Evolutionary conservation across 2,113 vertebrate species (phyloP).

Genomic region (Dendropsophus ebraccatus): DNA sequence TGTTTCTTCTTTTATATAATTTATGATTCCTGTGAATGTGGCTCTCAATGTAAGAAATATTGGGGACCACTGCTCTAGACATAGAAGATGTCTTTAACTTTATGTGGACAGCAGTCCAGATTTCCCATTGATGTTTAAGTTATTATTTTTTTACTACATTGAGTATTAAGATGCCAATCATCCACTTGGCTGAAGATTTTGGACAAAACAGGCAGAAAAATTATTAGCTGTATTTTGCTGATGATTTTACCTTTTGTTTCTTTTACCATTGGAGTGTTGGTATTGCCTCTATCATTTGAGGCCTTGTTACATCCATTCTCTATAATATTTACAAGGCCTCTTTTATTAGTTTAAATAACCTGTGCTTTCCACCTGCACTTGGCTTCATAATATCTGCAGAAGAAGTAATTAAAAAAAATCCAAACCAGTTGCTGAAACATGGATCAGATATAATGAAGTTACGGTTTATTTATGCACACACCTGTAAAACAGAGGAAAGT

Average conservation of each 20-base stretch:
- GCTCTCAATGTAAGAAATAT: too few relatives aligned
- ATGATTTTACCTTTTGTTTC: not conserved
- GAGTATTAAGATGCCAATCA: too few relatives aligned
- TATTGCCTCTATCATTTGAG: not conserved
- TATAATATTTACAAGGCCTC: constrained; percentile 24
- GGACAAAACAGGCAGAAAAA: too few relatives aligned
- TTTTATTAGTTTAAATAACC: constrained; percentile 13
- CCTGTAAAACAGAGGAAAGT: constrained; percentile 42
- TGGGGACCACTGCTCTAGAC: too few relatives aligned
- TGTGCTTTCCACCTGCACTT: constrained; percentile 42
- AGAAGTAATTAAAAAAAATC: constrained; percentile 50
- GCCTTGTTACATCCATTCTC: constrained; percentile 6
- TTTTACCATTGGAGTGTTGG: not conserved
- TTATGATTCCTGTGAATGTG: too few relatives aligned
- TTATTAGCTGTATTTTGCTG: too few relatives aligned
- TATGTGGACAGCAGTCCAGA: too few relatives aligned
- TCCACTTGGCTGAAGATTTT: too few relatives aligned
- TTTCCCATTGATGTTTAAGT: too few relatives aligned
- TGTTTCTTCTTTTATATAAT: too few relatives aligned
- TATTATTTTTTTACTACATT: too few relatives aligned
- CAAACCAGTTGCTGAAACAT: constrained; percentile 53
- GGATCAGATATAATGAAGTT: constrained; percentile 54
- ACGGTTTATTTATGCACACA: constrained; percentile 47
- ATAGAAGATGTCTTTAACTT: too few relatives aligned
- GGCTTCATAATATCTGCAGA: constrained; percentile 34